Conservation (phyloP, 2,888 invertebrate species). For the Eupeodes latifasciatus region DNA sequence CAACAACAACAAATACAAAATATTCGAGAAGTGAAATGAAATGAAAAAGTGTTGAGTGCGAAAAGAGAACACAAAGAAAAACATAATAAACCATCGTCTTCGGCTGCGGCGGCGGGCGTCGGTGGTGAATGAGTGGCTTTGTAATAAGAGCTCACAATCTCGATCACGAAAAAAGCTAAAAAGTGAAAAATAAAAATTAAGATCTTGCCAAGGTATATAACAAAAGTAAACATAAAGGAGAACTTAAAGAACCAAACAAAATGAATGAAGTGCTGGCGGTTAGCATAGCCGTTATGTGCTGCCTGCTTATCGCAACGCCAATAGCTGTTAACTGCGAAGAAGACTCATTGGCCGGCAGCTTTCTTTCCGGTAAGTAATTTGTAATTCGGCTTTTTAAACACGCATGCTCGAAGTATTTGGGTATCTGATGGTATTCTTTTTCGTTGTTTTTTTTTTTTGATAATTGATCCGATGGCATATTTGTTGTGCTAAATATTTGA, state of each 20-base stretch:
- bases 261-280: slow-evolving; percentile 78
- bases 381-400: slow-evolving; percentile 43
- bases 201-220: slow-evolving; percentile 44
- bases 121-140: slow-evolving; percentile 19
- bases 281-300: slow-evolving; percentile 76
- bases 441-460: slow-evolving; percentile 36
- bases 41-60: slow-evolving; percentile 66
- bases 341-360: slow-evolving; percentile 92
- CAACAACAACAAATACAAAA: slow-evolving; percentile 3
- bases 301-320: slow-evolving; percentile 68
- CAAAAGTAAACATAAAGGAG: slow-evolving; percentile 43
- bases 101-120: no score
- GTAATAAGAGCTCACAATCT: slow-evolving; percentile 52
- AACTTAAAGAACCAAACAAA: slow-evolving; percentile 73
- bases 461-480: slow-evolving; percentile 58
- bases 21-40: slow-evolving; percentile 68
- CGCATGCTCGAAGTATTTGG: slow-evolving; percentile 53
- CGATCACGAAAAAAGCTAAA: not conserved
- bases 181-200: slow-evolving; percentile 5
- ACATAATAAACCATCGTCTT: not conserved
- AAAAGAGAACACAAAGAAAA: slow-evolving; percentile 53
- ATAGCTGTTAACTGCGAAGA: slow-evolving; percentile 84
- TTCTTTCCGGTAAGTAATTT: slow-evolving; percentile 89
- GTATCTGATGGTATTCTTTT: slow-evolving; percentile 28
- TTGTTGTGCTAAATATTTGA: slow-evolving; percentile 55